Evolutionary conservation across 2,888 invertebrate species (phyloP), one percentile per base, ranked within the genome.

Genomic region (Acanthosepion pharaonis): DNA sequence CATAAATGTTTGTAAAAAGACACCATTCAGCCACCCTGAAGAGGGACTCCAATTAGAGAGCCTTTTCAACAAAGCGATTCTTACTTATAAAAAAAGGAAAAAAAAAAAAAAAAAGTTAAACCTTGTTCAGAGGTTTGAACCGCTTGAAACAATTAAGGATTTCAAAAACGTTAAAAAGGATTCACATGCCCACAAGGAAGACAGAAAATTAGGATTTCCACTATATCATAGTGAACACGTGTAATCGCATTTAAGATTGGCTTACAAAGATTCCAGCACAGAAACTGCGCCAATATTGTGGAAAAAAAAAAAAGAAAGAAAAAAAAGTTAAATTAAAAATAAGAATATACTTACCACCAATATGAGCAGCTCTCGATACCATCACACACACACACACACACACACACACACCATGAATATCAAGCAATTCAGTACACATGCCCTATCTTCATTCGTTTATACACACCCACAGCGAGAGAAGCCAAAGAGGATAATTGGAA

Each of bases 191-290:
- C n/a, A 78, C n/a, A n/a, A 78, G n/a, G n/a, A 78, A 78, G 78
- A 78, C 33, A 78, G n/a, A n/a, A 42, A 78, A 78, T 78, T 78
- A 78, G 78, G 78, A 78, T 78, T 78, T 78, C 78, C 78, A 78
- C n/a, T 33, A 78, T 78, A 78, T n/a, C 78, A 78, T n/a, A 78
- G 78, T n/a, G 78, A 78, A 15, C n/a, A n/a, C n/a, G n/a, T 15
- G 20, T 59, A 59, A 20, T 23, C 3, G 25, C 59, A n/a, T 23
- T n/a, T 78, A n/a, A n/a, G n/a, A 33, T 78, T 78, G 23, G 78
- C 11, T 78, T 78, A 33, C 23, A 78, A 78, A 78, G n/a, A 78
- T 78, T 78, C n/a, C 11, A 23, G 42, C n/a, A 78, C 78, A 78
- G 78, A 78, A 28, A 78, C 78, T 8, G 8, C 28, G 11, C 25